These are phyloP conservation scores for Promerops cafer DNA, from an alignment of 2,113 vertebrate species.

Conservation along the genomic window DNA sequence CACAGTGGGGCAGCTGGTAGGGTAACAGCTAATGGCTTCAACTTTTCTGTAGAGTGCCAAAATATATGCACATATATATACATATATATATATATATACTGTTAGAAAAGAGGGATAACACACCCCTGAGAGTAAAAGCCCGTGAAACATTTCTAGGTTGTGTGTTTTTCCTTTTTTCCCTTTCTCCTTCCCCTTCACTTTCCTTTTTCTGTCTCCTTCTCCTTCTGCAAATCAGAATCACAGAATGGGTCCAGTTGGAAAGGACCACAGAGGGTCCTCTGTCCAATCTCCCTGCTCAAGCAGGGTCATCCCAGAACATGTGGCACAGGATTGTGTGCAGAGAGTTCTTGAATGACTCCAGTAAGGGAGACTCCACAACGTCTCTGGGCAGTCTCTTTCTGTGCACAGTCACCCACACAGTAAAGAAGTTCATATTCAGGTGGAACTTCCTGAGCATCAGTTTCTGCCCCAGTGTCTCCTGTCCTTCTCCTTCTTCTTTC, in stretches of 20 bases:
- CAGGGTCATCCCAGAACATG: not conserved
- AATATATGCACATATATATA: fast-evolving
- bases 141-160: not conserved
- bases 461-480: not conserved
- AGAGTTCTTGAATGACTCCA: not conserved
- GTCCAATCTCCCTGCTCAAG: not conserved
- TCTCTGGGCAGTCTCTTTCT: not conserved
- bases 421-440: not conserved
- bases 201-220: not conserved
- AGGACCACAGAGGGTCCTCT: too few species aligned
- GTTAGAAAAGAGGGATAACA: not conserved
- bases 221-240: not conserved
- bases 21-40: not conserved
- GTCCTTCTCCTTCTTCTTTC: not conserved
- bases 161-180: not conserved
- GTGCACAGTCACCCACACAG: not conserved
- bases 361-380: not conserved
- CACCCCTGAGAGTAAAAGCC: not conserved
- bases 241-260: not conserved
- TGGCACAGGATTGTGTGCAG: not conserved
- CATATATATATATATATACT: too few species aligned
- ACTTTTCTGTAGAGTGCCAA: not conserved
- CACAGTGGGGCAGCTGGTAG: not conserved
- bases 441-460: not conserved
- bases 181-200: not conserved